These are phyloP conservation scores for Umimayanthus chanpuru DNA, from an alignment of 92 coral and sea anemone species.

Conservation along the genomic window DNA sequence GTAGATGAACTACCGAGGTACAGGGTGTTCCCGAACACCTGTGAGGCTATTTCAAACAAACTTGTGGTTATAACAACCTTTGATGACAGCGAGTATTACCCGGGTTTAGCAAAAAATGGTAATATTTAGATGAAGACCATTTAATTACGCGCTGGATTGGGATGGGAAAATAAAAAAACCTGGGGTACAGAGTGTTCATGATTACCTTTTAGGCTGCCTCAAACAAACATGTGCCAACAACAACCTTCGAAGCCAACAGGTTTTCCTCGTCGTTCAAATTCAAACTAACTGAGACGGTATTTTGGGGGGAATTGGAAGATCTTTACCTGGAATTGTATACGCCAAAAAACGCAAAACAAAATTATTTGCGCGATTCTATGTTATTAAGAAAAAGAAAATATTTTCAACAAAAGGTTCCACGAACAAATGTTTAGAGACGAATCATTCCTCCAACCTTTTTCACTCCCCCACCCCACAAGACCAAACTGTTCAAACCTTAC, in stretches of 20 bases:
- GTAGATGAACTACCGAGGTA: background rate
- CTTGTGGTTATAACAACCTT: slow-evolving; percentile 26
- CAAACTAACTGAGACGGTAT: background rate
- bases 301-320: background rate
- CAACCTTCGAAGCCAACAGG: background rate
- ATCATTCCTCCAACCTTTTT: too few relatives aligned
- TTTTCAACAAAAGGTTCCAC: too few relatives aligned
- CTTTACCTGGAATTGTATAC: too few relatives aligned
- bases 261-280: background rate
- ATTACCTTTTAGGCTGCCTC: slow-evolving; percentile 38
- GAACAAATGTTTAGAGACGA: too few relatives aligned
- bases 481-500: background rate
- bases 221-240: slow-evolving; percentile 51
- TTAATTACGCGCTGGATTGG: background rate
- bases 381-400: too few relatives aligned
- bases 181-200: slow-evolving; percentile 6
- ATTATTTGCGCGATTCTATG: too few relatives aligned
- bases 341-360: too few relatives aligned
- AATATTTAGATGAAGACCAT: background rate
- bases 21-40: background rate
- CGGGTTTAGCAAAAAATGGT: too few relatives aligned
- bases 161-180: too few relatives aligned
- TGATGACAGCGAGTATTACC: too few relatives aligned
- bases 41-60: slow-evolving; percentile 48
- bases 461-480: too few relatives aligned